These are phyloP conservation scores for Eunapius fragilis DNA, from an alignment of 37 sponge, comb jelly and placozoan genomes.

Conservation along the genomic window DNA sequence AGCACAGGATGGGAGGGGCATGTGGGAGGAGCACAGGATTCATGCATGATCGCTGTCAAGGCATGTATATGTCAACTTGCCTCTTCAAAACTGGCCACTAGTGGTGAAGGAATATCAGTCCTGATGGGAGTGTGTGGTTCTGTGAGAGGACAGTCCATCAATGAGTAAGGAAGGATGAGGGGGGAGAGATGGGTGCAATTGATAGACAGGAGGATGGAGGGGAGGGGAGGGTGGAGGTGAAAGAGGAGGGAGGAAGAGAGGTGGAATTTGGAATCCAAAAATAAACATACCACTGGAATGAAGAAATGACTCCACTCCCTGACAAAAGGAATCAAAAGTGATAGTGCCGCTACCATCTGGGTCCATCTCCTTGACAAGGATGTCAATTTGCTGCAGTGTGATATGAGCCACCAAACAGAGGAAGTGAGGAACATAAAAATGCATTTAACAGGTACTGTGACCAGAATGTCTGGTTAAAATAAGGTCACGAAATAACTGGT, in stretches of 20 bases:
- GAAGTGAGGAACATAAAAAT: neutral
- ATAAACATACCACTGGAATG: neutral
- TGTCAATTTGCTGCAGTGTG: slow-evolving; percentile 21
- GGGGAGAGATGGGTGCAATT: slow-evolving; percentile 5
- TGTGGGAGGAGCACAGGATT: no score
- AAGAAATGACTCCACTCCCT: slow-evolving; percentile 1
- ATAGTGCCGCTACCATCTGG: slow-evolving; percentile 37
- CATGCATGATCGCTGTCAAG: no score
- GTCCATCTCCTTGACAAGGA: slow-evolving; percentile 52
- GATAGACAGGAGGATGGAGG: neutral
- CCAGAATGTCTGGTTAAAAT: no score
- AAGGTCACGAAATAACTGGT: no score
- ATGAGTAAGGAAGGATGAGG: neutral
- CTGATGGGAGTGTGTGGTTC: neutral
- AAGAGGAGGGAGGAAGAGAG: neutral
- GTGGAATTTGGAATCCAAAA: neutral
- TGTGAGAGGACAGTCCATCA: neutral
- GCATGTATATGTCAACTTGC: no score
- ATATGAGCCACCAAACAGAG: neutral
- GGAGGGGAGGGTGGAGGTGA: slow-evolving; percentile 7
- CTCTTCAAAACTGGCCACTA: neutral
- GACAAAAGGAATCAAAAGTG: slow-evolving; percentile 53
- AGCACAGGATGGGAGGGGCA: no score
- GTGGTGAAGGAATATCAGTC: neutral
- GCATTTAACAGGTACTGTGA: neutral